Evolutionary conservation across 2,113 vertebrate species (phyloP), one percentile per base, ranked within the genome.

Genomic region (Apteryx owenii): DNA sequence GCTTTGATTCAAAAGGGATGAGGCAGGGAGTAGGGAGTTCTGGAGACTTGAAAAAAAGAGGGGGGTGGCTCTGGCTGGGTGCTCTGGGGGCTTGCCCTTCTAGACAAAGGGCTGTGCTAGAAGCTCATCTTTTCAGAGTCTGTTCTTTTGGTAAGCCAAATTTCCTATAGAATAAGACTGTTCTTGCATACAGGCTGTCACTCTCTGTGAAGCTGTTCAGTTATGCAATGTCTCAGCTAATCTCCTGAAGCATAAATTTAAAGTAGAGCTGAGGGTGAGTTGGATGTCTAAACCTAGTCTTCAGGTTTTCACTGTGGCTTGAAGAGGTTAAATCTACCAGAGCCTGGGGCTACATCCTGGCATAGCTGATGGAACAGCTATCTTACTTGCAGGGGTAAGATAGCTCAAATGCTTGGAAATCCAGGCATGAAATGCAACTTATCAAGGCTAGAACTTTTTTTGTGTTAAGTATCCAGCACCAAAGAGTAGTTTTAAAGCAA

Each of bases 371-470:
- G 81, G 90, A 95, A 92, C 36, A 91, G 89, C 75, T 91, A 80
- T 92, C 92, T 93, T 62, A 80, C 81, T 95, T 92, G 62, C 66
- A 95, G 53, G 92, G 83, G 69, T 70, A 75, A 93, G 89, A 96
- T 93, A 95, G 56, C 87, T 80, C 66, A 91, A 89, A 95, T 94
- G 62, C 66, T 95, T 96, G 81, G 83, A 96, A 97, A 95, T 89
- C 73, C 81, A 91, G 75, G 48, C 94, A 94, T 95, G 89, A 97
- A 97, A 93, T 92, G 66, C 78, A 85, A 60, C 91, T 96, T 95
- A 91, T 87, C 93, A 92, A 76, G 86, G 66, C 29, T 78, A 92
- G 81, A 89, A 80, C 53, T 84, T 48, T 94, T 92, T 89, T 94
- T 92, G 38, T 88, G 71, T 81, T 71, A 95, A 94, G 70, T 93